phyloP scores from a whole-genome alignment of 2,888 invertebrate genomes.

The Yponomeuta sedellus region DNA sequence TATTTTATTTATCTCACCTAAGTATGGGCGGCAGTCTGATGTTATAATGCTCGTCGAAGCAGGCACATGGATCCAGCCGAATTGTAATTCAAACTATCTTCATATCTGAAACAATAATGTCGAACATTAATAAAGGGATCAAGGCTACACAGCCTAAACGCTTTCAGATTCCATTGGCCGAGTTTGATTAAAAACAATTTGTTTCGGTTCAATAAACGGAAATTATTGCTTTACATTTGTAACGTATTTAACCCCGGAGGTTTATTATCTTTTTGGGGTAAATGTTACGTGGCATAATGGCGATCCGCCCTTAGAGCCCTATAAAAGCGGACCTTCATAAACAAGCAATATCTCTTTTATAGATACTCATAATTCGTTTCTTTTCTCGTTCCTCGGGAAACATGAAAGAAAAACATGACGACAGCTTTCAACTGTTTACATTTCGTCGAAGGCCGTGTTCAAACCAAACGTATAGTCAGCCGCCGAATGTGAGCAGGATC shows the following conservation, averaged over 20 bases:
- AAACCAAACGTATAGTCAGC: too few relatives aligned
- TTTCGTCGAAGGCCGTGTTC: too few relatives aligned
- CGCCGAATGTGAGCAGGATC: too few relatives aligned
- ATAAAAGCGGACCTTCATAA: conserved; percentile 67
- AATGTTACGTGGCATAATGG: conserved; percentile 57
- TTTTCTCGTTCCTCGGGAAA: conserved; percentile 40
- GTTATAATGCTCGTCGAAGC: conserved; percentile 55
- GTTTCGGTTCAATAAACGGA: conserved; percentile 9
- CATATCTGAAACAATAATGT: conserved; percentile 53
- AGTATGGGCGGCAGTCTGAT: conserved; percentile 55
- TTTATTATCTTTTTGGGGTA: conserved; percentile 54
- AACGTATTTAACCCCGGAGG: conserved; percentile 25
- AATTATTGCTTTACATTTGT: conserved; percentile 22
- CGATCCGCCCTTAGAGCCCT: conserved; percentile 46
- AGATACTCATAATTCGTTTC: conserved; percentile 52
- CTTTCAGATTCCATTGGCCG: neutral
- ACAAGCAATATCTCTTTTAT: conserved; percentile 65
- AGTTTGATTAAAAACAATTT: conserved; percentile 12
- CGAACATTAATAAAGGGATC: conserved; percentile 19
- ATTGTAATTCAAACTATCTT: conserved; percentile 25
- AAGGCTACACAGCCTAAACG: neutral
- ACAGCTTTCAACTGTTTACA: conserved; percentile 19
- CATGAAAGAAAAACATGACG: conserved; percentile 34
- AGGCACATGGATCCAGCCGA: conserved; percentile 47
- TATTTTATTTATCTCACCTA: conserved; percentile 43